Base-by-base conservation (phyloP, 1,140 invertebrate species). In the Schlechtendalia chinensis region DNA sequence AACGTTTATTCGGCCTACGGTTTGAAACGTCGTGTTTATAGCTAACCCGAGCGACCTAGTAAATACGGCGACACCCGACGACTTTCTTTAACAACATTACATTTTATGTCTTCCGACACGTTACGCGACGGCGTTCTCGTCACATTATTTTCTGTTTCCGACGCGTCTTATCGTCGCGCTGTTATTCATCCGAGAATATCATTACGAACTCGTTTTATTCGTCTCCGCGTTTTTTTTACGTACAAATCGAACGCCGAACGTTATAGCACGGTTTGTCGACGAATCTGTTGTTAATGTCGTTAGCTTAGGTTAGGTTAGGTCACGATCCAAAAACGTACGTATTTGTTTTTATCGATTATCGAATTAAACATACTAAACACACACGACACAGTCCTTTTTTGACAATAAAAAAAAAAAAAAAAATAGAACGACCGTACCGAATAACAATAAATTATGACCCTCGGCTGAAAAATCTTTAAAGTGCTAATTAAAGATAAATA, bases 401-500 rank as follows among this genome's bases (percentile, higher is more conserved):
- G 27, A 61, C 59, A 29, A 12, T 29, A 19, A 61, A 61, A 29
- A 29, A 50, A 39, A 39, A 39, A 39, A 29, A n/a, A n/a, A 5
- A 45, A 45, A 45, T 45, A 45, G 10, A 45, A 29, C 59, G 17
- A 61, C 14, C 16, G 8, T 29, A 29, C 27, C 16, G 27, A 29
- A 61, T 61, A 6, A 39, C 8, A 39, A 17, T 61, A 61, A 61
- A 17, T 61, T 61, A 27, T 19, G 17, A 17, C 59, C 59, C 59
- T 19, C 12, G 17, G 27, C 8, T 0, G 17, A 29, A 61, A 29
- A 29, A 39, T 32, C 19, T 65, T 65, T 65, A 65, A 65, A 65
- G 39, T 17, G 29, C 61, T 65, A 12, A 65, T 65, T 65, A 65
- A 65, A 65, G 61, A 65, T 65, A 65, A 65, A 65, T 65, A 39